These are phyloP conservation scores for Pseudorasbora parva DNA, from an alignment of 2,113 vertebrate species.

Conservation along the genomic window DNA sequence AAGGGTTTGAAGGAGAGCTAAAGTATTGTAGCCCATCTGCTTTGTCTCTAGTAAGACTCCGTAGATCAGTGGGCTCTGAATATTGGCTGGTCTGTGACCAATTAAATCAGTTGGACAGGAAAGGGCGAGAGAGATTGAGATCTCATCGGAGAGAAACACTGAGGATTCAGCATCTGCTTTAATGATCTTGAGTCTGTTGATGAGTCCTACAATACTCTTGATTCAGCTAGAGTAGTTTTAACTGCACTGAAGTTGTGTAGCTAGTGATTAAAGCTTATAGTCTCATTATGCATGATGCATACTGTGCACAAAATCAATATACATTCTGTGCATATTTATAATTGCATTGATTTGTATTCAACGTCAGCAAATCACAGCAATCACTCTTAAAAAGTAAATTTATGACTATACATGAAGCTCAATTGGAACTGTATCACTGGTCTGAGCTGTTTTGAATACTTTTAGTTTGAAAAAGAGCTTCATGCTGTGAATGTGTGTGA, in stretches of 20 bases:
- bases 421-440: neutral
- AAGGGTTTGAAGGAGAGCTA: constrained; percentile 30
- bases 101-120: constrained; percentile 24
- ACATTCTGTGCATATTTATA: constrained; percentile 8
- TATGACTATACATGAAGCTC: neutral
- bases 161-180: constrained; percentile 1
- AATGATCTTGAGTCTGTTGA: neutral
- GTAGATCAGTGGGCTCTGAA: neutral
- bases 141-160: neutral
- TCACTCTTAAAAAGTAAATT: constrained; percentile 2
- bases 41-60: constrained; percentile 26
- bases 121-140: neutral
- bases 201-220: neutral
- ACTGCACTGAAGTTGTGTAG: neutral
- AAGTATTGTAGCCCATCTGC: constrained; percentile 4
- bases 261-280: neutral
- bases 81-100: constrained; percentile 34
- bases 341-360: neutral
- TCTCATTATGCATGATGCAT: constrained; percentile 4
- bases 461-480: too few relatives aligned
- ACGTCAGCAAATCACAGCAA: neutral
- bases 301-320: constrained; percentile 3
- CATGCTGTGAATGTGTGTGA: neutral
- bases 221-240: neutral
- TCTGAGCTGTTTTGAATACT: neutral